A percentile compares a stretch with the other conserved stretches of the same genome.
phyloP scores from a whole-genome alignment of 2,113 vertebrate species.

The Amphiprion percula region DNA sequence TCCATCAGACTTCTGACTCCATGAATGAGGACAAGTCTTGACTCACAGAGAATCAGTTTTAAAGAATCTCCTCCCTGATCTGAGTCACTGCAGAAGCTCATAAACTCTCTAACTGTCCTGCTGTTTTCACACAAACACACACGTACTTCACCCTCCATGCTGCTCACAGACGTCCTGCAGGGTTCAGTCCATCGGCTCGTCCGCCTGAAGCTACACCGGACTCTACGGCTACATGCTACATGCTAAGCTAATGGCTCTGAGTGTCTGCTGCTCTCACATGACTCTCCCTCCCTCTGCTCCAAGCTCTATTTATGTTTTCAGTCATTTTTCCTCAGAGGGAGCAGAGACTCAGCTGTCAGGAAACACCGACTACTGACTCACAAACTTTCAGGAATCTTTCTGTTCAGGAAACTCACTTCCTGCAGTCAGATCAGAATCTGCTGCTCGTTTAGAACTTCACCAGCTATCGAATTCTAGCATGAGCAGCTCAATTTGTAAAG shows the following conservation, averaged over 20 bases:
- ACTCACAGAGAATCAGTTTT: no score
- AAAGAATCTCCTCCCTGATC: neutral
- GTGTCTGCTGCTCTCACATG: slow-evolving; percentile 37
- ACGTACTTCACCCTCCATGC: slow-evolving; percentile 5
- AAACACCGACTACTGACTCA: no score
- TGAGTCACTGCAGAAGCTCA: slow-evolving; percentile 1
- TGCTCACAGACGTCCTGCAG: neutral
- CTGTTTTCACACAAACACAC: neutral
- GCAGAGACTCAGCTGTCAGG: neutral
- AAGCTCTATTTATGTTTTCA: slow-evolving; percentile 20
- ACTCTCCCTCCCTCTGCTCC: slow-evolving; percentile 22
- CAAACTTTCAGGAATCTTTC: no score
- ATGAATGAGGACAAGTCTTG: no score
- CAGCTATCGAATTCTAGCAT: no score
- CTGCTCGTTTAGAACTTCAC: no score
- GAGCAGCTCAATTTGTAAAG: no score
- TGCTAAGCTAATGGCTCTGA: slow-evolving; percentile 33
- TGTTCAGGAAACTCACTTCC: no score
- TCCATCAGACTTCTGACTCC: no score
- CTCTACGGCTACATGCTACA: neutral
- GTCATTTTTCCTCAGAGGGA: neutral
- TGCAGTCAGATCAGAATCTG: no score
- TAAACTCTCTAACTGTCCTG: neutral
- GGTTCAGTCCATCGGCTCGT: neutral
- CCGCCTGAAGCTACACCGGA: neutral